Conservation (phyloP, 2,113 vertebrate species). For the Physeter macrocephalus region DNA sequence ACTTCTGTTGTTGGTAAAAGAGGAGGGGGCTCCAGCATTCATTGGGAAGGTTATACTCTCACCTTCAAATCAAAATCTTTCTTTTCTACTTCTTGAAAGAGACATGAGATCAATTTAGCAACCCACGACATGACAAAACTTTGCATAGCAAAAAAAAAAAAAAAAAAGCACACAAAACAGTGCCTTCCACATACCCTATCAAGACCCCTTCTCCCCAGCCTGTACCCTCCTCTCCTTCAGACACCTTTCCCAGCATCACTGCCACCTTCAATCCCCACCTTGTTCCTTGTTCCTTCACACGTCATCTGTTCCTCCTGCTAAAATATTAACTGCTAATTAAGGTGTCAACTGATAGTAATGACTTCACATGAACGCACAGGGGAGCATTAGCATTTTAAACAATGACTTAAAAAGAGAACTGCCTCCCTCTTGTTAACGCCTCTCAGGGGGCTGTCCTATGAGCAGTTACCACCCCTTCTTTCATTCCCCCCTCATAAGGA, state of each 20-base stretch:
- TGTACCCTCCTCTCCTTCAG: background rate
- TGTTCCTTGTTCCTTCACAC: background rate
- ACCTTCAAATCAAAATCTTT: background rate
- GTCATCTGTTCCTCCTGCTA: background rate
- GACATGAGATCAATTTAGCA: background rate
- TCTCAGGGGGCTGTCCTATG: background rate
- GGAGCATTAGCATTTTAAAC: background rate
- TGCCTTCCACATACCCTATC: rapidly evolving
- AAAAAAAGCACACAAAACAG: background rate
- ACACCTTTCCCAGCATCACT: background rate
- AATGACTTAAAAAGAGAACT: background rate
- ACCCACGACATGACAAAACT: background rate
- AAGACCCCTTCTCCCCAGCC: background rate
- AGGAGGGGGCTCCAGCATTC: background rate
- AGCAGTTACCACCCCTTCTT: background rate
- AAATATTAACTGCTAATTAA: background rate
- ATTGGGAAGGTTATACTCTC: background rate
- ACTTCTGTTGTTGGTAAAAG: background rate
- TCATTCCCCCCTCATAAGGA: background rate
- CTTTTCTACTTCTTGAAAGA: background rate
- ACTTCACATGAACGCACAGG: background rate
- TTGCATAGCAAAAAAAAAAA: background rate
- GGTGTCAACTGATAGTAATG: background rate
- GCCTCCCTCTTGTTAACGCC: background rate
- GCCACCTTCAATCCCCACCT: background rate